Evolutionary conservation across 1,140 invertebrate species (phyloP).

Genomic region (Bombyx mandarina): DNA sequence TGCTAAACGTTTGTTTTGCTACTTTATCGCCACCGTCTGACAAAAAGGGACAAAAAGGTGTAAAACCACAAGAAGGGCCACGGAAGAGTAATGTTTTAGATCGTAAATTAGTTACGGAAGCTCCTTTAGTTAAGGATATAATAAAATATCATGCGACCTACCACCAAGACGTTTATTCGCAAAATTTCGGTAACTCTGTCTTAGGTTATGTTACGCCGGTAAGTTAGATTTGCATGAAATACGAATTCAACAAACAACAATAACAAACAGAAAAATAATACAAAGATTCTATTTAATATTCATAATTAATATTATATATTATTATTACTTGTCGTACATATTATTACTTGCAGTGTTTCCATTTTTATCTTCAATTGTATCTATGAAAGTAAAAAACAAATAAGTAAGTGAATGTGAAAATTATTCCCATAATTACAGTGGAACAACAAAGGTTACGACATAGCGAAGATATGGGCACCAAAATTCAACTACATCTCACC

Average conservation of each 20-base stretch:
- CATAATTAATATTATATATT: neutral
- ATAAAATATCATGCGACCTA: conserved; percentile 81
- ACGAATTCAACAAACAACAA: neutral
- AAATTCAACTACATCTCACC: conserved; percentile 95
- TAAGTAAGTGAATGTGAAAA: no score
- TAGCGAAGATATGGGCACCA: conserved; percentile 89
- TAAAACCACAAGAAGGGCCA: conserved; percentile 73
- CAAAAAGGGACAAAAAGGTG: conserved; percentile 61
- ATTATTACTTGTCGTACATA: neutral
- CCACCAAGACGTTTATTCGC: conserved; percentile 76
- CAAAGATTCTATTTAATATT: neutral
- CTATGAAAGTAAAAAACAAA: no score
- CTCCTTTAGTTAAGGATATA: conserved; percentile 79
- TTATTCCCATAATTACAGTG: conserved; percentile 77
- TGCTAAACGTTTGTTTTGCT: conserved; percentile 44
- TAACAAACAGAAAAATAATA: neutral
- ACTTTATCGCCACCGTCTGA: conserved; percentile 70
- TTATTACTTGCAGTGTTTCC: neutral
- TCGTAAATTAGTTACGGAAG: conserved; percentile 77
- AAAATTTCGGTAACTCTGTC: conserved; percentile 79
- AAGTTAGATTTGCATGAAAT: conserved; percentile 11
- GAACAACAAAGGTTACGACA: conserved; percentile 95
- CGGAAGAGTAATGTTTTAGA: conserved; percentile 78
- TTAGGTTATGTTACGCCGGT: conserved; percentile 94
- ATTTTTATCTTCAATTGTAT: neutral